A percentile compares a stretch with the other conserved stretches of the same genome.
Evolutionary conservation across 2,797 vertebrate genomes (phyloP).

Genomic region (Scomberomorus guttatus): DNA sequence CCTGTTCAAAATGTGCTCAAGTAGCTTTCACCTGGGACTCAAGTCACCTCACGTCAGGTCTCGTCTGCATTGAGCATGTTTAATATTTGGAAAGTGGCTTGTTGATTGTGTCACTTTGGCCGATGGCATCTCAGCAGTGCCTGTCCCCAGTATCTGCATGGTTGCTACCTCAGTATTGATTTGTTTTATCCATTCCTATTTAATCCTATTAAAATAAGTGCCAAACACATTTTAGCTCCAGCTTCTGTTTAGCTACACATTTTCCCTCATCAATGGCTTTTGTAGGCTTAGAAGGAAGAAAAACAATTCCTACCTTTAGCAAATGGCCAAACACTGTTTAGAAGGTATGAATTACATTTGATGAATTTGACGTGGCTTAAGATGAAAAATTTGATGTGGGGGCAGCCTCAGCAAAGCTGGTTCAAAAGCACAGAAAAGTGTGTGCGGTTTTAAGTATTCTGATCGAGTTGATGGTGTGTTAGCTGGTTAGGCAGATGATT

Average conservation of each 20-base stretch:
- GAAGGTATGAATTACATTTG: background rate
- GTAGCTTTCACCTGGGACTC: no score
- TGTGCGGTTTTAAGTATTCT: background rate
- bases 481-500: constrained; percentile 20
- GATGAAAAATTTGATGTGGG: background rate
- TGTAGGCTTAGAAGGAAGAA: background rate
- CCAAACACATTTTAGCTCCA: constrained; percentile 16
- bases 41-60: no score
- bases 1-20: background rate
- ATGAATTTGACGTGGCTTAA: background rate
- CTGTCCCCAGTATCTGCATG: background rate
- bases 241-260: background rate
- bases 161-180: no score
- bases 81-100: background rate
- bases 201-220: constrained; percentile 7
- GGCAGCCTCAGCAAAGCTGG: background rate
- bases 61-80: no score
- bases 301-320: background rate
- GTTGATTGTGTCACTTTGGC: background rate
- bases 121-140: background rate
- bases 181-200: no score
- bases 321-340: constrained; percentile 1
- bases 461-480: background rate
- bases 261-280: background rate
- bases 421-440: background rate